Evolutionary conservation across 2,113 vertebrate species (phyloP), one percentile per base, ranked within the genome.

Genomic region (Canis aureus): DNA sequence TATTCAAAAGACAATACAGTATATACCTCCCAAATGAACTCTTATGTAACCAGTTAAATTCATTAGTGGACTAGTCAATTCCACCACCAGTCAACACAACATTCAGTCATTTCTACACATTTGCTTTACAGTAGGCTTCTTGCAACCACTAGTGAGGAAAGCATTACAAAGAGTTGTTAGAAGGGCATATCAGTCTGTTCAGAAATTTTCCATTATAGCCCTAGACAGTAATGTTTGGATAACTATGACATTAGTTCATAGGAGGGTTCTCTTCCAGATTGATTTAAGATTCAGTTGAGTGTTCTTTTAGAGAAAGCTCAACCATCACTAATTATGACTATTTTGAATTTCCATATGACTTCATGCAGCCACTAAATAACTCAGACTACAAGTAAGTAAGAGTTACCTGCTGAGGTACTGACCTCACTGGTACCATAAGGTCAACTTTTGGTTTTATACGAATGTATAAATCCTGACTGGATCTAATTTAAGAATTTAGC

Each of bases 401-500:
- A 82, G 22, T 92, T 27, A 89, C 49, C 73, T 89, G 32, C 53
- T 35, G 32, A 94, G 23, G 29, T 27, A 64, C 20, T 53, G 38
- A 53, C 66, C 85, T 91, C 35, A 8, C 3, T 55, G 57, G 60
- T 38, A 78, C 32, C 59, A 32, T 43, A 86, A 89, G 87, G 62
- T 87, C 57, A 95, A 93, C 51, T 69, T 90, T 93, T 76, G 64
- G 67, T 95, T 97, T 94, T 93, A 83, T 27, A 62, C 55, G 71
- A 94, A 64, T 89, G 22, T 69, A 95, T 89, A 82, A 92, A 95
- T 93, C 53, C 35, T 81, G 83, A 83, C 57, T 95, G 91, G n/a
- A 49, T 97, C 71, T 97, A 98, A 97, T 96, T 97, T 96, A 93
- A 93, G 79, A 94, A 80, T 96, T 86, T 80, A 96, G 73, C 85